A percentile compares a stretch with the other conserved stretches of the same genome.
phyloP scores from a whole-genome alignment of 2,888 invertebrate species.

The Autographa gamma region DNA sequence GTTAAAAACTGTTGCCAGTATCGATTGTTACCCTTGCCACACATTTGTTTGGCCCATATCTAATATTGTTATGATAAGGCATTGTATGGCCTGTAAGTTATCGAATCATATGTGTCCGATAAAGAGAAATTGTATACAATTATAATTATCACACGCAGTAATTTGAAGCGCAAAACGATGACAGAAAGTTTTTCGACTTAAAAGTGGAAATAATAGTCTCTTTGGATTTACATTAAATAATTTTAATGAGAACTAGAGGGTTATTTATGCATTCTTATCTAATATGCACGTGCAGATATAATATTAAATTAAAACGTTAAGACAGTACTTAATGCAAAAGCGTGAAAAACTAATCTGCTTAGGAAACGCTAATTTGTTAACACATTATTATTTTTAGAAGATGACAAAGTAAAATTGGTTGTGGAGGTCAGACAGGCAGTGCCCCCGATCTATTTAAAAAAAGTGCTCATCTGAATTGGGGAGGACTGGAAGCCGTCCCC shows the following conservation, averaged over 20 bases:
- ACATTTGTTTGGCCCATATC: not conserved
- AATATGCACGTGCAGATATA: not conserved
- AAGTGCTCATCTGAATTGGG: too few relatives aligned
- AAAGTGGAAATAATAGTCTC: not conserved
- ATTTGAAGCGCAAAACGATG: too few relatives aligned
- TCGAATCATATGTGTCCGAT: not conserved
- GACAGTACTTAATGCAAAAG: too few relatives aligned
- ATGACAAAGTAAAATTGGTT: too few relatives aligned
- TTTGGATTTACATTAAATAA: not conserved
- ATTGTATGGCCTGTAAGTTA: not conserved
- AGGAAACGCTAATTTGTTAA: not conserved
- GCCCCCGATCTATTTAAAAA: too few relatives aligned
- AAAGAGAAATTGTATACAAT: too few relatives aligned
- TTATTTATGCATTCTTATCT: not conserved
- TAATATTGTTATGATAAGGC: constrained; percentile 2
- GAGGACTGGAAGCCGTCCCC: too few relatives aligned
- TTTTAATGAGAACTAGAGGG: not conserved
- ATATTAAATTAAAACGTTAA: too few relatives aligned
- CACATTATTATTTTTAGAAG: too few relatives aligned
- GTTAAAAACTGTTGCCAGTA: not conserved
- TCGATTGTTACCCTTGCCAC: not conserved
- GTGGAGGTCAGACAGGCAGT: too few relatives aligned
- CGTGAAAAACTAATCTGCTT: not conserved
- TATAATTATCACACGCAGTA: too few relatives aligned
- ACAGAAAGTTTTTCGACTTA: not conserved